Evolutionary conservation across 37 sponge, comb jelly and placozoan genomes (phyloP).

Genomic region (Halisarca cf. caerulea): DNA sequence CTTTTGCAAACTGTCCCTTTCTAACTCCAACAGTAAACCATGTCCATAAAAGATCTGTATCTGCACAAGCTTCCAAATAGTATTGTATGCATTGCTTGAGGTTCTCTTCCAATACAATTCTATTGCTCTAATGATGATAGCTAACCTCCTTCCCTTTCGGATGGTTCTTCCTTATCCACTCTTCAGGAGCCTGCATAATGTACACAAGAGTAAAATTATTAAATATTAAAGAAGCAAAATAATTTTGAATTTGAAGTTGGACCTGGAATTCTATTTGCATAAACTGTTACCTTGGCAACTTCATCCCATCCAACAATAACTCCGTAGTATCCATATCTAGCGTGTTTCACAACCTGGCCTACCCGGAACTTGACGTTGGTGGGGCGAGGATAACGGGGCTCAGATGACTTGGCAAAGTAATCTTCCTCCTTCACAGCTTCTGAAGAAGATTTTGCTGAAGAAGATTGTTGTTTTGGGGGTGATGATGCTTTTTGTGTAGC

Average conservation of each 20-base stretch:
- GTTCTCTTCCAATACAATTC: background rate
- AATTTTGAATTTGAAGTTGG: background rate
- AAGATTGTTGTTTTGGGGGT: background rate
- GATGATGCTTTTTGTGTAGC: background rate
- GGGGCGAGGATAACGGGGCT: slow-evolving; percentile 44
- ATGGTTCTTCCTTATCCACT: slow-evolving; percentile 56
- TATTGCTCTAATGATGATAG: background rate
- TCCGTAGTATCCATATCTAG: slow-evolving; percentile 53
- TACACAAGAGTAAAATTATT: background rate
- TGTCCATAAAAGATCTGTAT: no score
- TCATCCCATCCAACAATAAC: slow-evolving; percentile 87
- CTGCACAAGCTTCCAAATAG: no score
- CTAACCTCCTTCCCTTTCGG: slow-evolving; percentile 30
- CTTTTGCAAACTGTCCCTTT: no score
- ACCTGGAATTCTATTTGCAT: background rate
- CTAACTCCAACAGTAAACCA: no score
- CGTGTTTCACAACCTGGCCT: slow-evolving; percentile 77
- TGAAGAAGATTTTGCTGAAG: background rate
- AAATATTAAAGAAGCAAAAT: background rate
- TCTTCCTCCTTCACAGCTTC: slow-evolving; percentile 43
- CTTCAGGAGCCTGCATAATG: slow-evolving; percentile 61
- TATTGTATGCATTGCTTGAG: no score
- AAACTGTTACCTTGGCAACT: slow-evolving; percentile 51
- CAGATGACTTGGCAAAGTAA: slow-evolving; percentile 68
- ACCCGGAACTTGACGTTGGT: slow-evolving; percentile 44